Conservation (phyloP, 2,797 vertebrate genomes). For the Scleropages formosus region DNA sequence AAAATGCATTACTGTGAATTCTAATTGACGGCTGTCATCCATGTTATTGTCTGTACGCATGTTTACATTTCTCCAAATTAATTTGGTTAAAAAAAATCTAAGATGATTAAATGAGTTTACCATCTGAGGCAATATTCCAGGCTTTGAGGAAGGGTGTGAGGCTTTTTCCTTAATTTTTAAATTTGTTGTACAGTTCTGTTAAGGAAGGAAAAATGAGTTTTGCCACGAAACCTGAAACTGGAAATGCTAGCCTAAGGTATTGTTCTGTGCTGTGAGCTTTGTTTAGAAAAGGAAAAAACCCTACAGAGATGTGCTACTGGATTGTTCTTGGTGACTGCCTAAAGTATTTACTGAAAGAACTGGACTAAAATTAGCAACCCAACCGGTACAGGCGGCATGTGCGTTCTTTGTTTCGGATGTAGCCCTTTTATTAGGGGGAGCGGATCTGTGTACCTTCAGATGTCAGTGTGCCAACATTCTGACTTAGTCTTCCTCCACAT, state of each 20-base stretch:
- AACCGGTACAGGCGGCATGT: neutral
- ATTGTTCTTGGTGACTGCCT: neutral
- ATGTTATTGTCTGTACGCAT: neutral
- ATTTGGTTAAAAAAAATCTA: neutral
- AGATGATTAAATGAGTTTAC: slow-evolving; percentile 2
- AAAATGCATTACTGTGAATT: slow-evolving; percentile 22
- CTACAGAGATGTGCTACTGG: neutral
- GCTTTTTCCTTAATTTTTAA: neutral
- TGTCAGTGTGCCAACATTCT: slow-evolving; percentile 34
- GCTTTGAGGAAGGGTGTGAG: neutral
- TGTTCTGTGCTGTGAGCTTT: neutral
- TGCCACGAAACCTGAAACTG: too few species aligned
- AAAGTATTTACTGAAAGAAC: neutral
- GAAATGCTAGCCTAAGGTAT: neutral
- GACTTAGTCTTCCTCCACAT: slow-evolving; percentile 42
- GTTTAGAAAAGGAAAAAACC: too few species aligned
- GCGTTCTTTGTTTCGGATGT: neutral
- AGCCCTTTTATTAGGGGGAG: neutral
- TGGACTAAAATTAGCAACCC: neutral
- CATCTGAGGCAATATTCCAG: slow-evolving; percentile 27
- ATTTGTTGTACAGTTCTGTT: neutral
- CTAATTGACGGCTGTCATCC: neutral
- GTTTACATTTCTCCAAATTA: neutral
- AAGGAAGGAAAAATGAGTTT: neutral
- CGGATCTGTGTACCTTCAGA: slow-evolving; percentile 1